A percentile compares a stretch with the other conserved stretches of the same genome.
phyloP scores from a whole-genome alignment of 1,140 invertebrate genomes.

The Calliopsis andreniformis region DNA sequence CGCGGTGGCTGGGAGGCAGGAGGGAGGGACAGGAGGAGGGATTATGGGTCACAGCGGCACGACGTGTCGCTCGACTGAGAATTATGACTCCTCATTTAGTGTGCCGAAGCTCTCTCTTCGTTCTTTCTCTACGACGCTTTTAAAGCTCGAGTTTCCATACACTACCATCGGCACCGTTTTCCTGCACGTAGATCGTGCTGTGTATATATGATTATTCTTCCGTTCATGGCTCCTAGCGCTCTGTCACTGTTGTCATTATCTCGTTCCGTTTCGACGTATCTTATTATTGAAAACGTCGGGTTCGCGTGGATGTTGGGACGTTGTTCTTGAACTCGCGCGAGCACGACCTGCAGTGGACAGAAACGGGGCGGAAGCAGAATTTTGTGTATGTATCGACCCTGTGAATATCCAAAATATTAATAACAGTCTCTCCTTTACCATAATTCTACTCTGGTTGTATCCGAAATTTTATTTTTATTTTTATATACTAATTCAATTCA shows the following conservation, averaged over 20 bases:
- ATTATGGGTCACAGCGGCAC: slow-evolving; percentile 67
- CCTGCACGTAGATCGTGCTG: not conserved
- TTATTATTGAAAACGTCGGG: not conserved
- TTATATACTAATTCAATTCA: no score
- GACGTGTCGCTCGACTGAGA: slow-evolving; percentile 71
- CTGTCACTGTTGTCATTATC: slow-evolving; percentile 10
- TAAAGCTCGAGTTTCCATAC: slow-evolving; percentile 56
- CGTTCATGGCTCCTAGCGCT: not conserved
- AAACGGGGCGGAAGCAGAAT: no score
- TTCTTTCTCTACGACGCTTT: slow-evolving; percentile 55
- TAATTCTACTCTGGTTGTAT: no score
- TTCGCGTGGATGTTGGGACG: no score
- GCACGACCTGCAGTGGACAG: no score
- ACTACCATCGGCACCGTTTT: slow-evolving; percentile 39
- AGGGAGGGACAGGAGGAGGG: slow-evolving; percentile 27
- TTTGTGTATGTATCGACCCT: no score
- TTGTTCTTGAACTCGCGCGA: no score
- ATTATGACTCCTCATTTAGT: slow-evolving; percentile 78
- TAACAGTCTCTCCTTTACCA: no score
- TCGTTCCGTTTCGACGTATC: not conserved
- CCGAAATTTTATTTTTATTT: no score
- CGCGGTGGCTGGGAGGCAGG: not conserved
- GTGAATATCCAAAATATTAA: no score
- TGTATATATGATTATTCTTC: not conserved
- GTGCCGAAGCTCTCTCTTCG: slow-evolving; percentile 40